Percentiles rank a stretch among this genome's conserved stretches.
phyloP scores from a whole-genome alignment of 92 coral and sea anemone genomes.

The Nematostella vectensis region DNA sequence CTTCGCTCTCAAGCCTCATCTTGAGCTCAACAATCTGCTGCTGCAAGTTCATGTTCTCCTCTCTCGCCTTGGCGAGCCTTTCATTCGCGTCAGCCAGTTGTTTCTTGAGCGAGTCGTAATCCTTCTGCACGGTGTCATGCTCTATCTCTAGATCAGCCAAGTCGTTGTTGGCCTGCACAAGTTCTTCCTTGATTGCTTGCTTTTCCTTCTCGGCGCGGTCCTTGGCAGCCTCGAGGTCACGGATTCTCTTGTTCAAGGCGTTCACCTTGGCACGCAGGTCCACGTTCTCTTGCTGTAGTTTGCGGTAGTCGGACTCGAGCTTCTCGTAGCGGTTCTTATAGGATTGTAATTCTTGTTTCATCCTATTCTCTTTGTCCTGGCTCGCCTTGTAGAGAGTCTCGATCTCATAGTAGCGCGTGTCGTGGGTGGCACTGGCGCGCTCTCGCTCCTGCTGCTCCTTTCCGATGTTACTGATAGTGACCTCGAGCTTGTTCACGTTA shows the following conservation, averaged over 20 bases:
- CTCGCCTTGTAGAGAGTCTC: conserved; percentile 78
- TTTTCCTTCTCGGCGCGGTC: conserved; percentile 74
- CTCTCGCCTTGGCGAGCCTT: conserved; percentile 59
- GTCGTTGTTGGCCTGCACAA: conserved; percentile 52
- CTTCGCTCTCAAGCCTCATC: conserved; percentile 59
- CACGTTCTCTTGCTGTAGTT: conserved; percentile 71
- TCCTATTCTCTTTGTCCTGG: conserved; percentile 69
- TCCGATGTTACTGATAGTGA: conserved; percentile 59
- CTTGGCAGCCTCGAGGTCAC: conserved; percentile 53
- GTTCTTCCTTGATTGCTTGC: conserved; percentile 51
- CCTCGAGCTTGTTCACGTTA: conserved; percentile 59
- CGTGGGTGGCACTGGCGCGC: conserved; percentile 61
- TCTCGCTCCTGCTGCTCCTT: conserved; percentile 79
- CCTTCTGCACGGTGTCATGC: conserved; percentile 52
- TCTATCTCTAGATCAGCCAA: conserved; percentile 65
- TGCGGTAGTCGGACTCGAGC: conserved; percentile 66
- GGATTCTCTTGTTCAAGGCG: conserved; percentile 52
- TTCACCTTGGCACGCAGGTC: conserved; percentile 67
- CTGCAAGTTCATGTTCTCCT: conserved; percentile 59
- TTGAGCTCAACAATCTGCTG: conserved; percentile 70
- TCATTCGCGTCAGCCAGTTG: conserved; percentile 65
- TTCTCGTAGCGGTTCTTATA: conserved; percentile 64
- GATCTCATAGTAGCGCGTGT: conserved; percentile 71
- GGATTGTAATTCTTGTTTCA: conserved; percentile 69
- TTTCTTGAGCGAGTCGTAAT: conserved; percentile 64